Conservation (phyloP, 1,140 invertebrate species). For the Diabrotica undecimpunctata region DNA sequence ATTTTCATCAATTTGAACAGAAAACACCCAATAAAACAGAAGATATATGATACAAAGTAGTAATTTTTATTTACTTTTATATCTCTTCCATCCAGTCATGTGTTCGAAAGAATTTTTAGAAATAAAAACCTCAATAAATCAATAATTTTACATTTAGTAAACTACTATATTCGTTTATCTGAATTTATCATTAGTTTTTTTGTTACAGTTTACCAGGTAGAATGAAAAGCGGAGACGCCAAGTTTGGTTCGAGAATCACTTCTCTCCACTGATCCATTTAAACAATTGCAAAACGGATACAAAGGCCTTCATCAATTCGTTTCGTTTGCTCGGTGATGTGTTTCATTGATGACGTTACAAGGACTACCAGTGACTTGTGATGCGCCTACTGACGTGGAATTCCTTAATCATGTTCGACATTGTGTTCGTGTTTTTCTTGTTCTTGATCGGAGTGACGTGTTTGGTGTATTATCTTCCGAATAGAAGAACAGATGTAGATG, state of each 20-base stretch:
- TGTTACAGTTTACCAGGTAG: background rate
- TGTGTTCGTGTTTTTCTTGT: constrained; percentile 80
- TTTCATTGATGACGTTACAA: background rate
- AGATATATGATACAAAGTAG: too few species aligned
- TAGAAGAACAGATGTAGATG: constrained; percentile 42
- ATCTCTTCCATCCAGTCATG: too few species aligned
- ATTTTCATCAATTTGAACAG: too few species aligned
- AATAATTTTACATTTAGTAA: too few species aligned
- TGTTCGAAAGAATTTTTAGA: too few species aligned
- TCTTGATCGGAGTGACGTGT: constrained; percentile 75
- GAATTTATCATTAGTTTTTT: background rate
- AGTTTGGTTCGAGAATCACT: background rate
- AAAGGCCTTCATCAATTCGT: too few species aligned
- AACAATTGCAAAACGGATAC: background rate
- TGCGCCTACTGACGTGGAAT: constrained; percentile 79
- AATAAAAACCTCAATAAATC: too few species aligned
- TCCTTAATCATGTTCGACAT: constrained; percentile 82
- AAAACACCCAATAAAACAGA: too few species aligned
- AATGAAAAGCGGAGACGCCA: background rate
- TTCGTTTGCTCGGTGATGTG: too few species aligned
- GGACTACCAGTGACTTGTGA: constrained; percentile 39
- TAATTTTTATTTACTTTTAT: too few species aligned
- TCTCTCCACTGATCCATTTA: background rate
- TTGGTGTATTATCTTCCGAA: constrained; percentile 73
- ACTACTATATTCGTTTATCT: background rate